Evolutionary conservation across 2,888 invertebrate genomes (phyloP).

Genomic region (Noctua pronuba): DNA sequence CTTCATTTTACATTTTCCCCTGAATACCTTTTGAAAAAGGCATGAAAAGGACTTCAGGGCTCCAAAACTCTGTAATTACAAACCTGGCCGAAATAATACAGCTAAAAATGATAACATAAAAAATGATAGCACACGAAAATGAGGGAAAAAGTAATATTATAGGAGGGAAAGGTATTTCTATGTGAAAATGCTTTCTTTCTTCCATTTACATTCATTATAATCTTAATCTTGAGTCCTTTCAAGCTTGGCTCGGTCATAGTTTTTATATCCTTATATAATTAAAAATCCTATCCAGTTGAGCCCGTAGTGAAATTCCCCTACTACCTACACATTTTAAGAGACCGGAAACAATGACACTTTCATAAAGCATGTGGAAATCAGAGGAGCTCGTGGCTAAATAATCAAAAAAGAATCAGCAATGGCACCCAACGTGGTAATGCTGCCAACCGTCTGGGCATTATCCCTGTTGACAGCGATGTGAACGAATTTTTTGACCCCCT

Average conservation of each 20-base stretch:
- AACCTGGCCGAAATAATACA: constrained; percentile 54
- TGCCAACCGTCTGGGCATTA: no score
- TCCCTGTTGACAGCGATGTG: no score
- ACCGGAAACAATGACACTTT: neutral
- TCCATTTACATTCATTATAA: constrained; percentile 72
- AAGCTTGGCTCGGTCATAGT: constrained; percentile 67
- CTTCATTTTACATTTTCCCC: constrained; percentile 35
- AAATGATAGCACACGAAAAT: constrained; percentile 56
- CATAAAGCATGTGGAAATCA: neutral
- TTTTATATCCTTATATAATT: constrained; percentile 79
- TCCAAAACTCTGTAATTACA: constrained; percentile 55
- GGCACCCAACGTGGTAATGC: no score
- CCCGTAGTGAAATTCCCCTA: constrained; percentile 61
- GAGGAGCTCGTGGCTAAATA: no score
- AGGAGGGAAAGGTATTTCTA: constrained; percentile 50
- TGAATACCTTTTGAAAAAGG: constrained; percentile 41
- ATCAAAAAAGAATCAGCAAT: no score
- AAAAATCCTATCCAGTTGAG: constrained; percentile 72
- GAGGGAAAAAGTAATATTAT: constrained; percentile 56
- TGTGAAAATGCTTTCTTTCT: constrained; percentile 55
- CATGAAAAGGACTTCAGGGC: constrained; percentile 39
- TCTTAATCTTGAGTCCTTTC: constrained; percentile 70
- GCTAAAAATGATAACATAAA: constrained; percentile 60
- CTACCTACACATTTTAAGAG: constrained; percentile 30
- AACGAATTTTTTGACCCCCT: no score